Evolutionary conservation across 2,113 vertebrate species (phyloP), one percentile per base, ranked within the genome.

Genomic region (Lepidiolamprologus cunningtoni): DNA sequence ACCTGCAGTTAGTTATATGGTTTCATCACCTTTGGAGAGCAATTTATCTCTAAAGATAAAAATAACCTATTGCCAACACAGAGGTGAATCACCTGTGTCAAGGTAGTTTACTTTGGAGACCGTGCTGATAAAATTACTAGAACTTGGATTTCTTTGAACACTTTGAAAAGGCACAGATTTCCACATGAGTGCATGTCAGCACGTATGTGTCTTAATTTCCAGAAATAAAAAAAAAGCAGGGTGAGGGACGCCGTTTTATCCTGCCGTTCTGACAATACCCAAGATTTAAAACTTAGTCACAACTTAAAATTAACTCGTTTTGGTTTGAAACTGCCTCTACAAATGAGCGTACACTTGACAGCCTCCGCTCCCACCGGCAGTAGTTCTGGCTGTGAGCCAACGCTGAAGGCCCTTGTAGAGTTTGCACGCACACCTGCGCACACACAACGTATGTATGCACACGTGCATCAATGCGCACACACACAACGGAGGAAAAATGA

Each of bases 131-230:
- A 88, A 45, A 42, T 94, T 80, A 91, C 76, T 52, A 88, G 95
- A 96, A 96, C 6, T 73, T n/a, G 21, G 61, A 53, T 61, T 96
- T 95, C 94, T 81, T 68, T 82, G 96, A 95, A 96, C 92, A 90
- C 4, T 42, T 19, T 33, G 68, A 81, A 16, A 9, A 88, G 94
- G 88, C 84, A 93, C 89, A 90, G 40, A 92, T 93, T 91, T 89
- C 57, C 73, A 86, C 81, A 83, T 4, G 9, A 28, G 23, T 80
- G 81, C 58, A 33, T 50, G 55, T 86, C 57, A n/a, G 79, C 78
- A 83, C 76, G 5, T 82, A 82, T 5, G 28, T 21, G 52, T 79
- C 7, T 54, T 47, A 4, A 14, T 82, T 79, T 19, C n/a, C 8
- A 23, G 82, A 28, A 42, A 53, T 17, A 6, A 26, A 9, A 19